Percentiles rank a stretch among this genome's conserved stretches.
Conservation (phyloP, 2,888 invertebrate species). For the Drosophila lutescens region DNA sequence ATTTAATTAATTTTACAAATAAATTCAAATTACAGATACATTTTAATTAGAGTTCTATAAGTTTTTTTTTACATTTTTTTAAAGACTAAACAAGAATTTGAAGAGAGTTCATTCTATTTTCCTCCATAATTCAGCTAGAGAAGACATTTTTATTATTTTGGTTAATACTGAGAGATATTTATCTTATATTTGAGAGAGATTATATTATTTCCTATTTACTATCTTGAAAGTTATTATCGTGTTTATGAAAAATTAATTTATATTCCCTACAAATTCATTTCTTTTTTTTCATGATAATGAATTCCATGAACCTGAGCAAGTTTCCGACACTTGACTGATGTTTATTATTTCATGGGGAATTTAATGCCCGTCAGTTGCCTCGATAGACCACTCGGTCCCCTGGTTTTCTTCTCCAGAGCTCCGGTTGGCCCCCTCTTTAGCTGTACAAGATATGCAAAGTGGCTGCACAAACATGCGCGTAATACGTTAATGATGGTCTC, state of each 20-base stretch:
- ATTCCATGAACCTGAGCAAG: constrained; percentile 24
- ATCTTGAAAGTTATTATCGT: neutral
- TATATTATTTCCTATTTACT: too few species aligned
- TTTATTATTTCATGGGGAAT: constrained; percentile 38
- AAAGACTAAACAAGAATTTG: too few species aligned
- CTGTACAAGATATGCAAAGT: constrained; percentile 60
- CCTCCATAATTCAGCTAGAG: too few species aligned
- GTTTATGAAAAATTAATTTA: neutral
- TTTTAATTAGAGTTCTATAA: too few species aligned
- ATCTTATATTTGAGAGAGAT: too few species aligned
- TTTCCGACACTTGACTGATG: constrained; percentile 24
- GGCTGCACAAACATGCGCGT: constrained; percentile 68
- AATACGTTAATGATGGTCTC: constrained; percentile 71
- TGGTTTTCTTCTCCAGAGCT: neutral
- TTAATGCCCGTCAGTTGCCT: constrained; percentile 23
- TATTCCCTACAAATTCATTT: neutral
- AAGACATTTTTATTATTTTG: too few species aligned
- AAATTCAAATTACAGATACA: too few species aligned
- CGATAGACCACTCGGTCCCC: constrained; percentile 1
- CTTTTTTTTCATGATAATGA: constrained; percentile 6
- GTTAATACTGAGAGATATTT: too few species aligned
- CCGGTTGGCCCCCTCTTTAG: constrained; percentile 15
- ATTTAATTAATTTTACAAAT: too few species aligned
- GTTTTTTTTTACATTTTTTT: too few species aligned
- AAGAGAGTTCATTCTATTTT: too few species aligned